Evolutionary conservation across 1,140 invertebrate genomes (phyloP).

Genomic region (Harlomillsia oculata): DNA sequence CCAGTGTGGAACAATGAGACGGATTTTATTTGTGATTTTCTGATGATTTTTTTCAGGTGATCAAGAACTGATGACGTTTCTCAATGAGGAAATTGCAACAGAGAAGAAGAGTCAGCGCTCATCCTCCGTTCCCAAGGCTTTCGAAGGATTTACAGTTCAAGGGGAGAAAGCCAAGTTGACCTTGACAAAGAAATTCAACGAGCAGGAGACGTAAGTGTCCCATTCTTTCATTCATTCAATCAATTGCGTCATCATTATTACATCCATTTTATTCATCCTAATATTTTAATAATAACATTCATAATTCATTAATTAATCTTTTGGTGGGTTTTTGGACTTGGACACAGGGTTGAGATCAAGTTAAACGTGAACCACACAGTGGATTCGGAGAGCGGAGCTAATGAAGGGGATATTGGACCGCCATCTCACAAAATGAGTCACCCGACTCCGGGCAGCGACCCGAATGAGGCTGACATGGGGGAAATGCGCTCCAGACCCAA

Average conservation of each 20-base stretch:
- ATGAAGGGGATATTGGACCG: conserved; percentile 49
- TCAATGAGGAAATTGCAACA: conserved; percentile 77
- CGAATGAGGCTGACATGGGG: conserved; percentile 49
- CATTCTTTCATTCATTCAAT: conserved; percentile 1
- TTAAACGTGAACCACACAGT: conserved; percentile 88
- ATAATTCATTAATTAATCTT: conserved; percentile 28
- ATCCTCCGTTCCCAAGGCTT: conserved; percentile 59
- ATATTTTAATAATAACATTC: conserved; percentile 19
- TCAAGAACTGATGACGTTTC: conserved; percentile 71
- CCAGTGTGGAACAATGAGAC: too few relatives aligned
- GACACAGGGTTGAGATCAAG: conserved; percentile 60
- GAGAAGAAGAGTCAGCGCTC: conserved; percentile 70
- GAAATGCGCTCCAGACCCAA: conserved; percentile 79
- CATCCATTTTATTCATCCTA: too few relatives aligned
- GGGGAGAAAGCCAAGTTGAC: conserved; percentile 66
- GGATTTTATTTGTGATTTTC: too few relatives aligned
- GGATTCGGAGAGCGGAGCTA: too few relatives aligned
- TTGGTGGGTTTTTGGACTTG: too few relatives aligned
- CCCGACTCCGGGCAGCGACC: conserved; percentile 46
- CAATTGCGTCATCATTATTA: not conserved
- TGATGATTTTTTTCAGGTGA: conserved; percentile 53
- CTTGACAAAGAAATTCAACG: conserved; percentile 57
- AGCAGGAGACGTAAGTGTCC: conserved; percentile 54
- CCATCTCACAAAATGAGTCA: not conserved
- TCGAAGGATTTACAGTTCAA: conserved; percentile 68